Evolutionary conservation across 1,140 invertebrate species (phyloP).

Genomic region (Acyrthosiphon pisum): DNA sequence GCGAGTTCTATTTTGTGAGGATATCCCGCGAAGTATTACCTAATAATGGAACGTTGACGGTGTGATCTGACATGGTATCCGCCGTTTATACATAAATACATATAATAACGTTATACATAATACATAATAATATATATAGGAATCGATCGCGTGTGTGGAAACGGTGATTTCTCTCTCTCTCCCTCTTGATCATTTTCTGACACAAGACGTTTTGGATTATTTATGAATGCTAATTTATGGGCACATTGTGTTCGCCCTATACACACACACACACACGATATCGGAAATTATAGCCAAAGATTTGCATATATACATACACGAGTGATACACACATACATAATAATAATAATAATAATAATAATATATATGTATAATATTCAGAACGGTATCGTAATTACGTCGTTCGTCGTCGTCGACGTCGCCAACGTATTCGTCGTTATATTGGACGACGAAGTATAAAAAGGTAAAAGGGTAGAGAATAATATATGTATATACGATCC

Average conservation of each 20-base stretch:
- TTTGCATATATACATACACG: not conserved
- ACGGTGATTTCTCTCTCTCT: constrained; percentile 22
- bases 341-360: not conserved
- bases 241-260: constrained; percentile 13
- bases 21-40: not conserved
- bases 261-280: not conserved
- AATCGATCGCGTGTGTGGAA: constrained; percentile 38
- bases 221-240: constrained; percentile 47
- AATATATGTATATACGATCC: not conserved
- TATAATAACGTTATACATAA: not conserved
- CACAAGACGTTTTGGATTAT: constrained; percentile 40
- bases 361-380: not conserved
- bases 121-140: not conserved
- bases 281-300: constrained; percentile 20
- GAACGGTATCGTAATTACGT: constrained; percentile 46
- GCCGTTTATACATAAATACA: not conserved
- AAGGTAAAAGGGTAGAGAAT: not conserved
- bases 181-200: not conserved
- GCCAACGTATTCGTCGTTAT: not conserved
- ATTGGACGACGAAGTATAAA: not conserved
- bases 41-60: not conserved
- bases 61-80: constrained; percentile 1
- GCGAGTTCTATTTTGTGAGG: not conserved
- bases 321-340: not conserved
- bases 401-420: not conserved